Evolutionary conservation across 2,888 invertebrate genomes (phyloP), one percentile per base, ranked within the genome.

Genomic region (Netelia melanura): DNA sequence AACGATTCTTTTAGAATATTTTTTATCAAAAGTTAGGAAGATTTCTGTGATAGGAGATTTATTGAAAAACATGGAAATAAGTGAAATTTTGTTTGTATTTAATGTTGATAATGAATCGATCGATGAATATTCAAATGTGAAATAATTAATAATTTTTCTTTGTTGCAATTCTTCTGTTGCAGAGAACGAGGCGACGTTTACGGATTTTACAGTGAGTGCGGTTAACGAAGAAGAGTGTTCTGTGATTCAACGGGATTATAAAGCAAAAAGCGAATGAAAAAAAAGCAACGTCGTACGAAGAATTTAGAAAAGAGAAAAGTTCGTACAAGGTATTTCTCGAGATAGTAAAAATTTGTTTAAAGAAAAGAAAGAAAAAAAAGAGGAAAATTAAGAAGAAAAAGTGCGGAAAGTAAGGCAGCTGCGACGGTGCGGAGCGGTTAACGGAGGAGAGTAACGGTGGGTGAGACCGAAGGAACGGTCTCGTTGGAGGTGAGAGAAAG

Each of bases 401-500:
- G 30, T 30, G 30, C 30, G 30, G 6, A 30, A 5, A 30, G 5
- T 30, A 30, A 30, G 5, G 30, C 0, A 5, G 30, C 30, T 2
- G 30, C 30, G 30, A 3, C 5, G 30, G 2, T 30, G 9, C 21
- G 48, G 25, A 48, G 72, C 3, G 72, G 54, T 62, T 54, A 79
- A 56, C 23, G 43, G 44, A n/a, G 72, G 76, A n/a, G 78, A 77
- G 52, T 44, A 64, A 52, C 61, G 56, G 48, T 21, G 72, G 62
- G 78, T 68, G 62, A 77, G 65, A 56, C 58, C 78, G 88, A 68
- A 30, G 75, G 58, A 2, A 74, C 80, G 85, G 86, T 88, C 87
- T 84, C 84, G 85, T 71, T 78, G 87, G 84, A 80, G 87, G 71
- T n/a, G 48, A 64, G 38, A 52, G 64, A 62, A 80, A 64, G 85